These are phyloP conservation scores for Hirtodrosophila cameraria DNA, from an alignment of 2,888 invertebrate species.

Conservation along the genomic window DNA sequence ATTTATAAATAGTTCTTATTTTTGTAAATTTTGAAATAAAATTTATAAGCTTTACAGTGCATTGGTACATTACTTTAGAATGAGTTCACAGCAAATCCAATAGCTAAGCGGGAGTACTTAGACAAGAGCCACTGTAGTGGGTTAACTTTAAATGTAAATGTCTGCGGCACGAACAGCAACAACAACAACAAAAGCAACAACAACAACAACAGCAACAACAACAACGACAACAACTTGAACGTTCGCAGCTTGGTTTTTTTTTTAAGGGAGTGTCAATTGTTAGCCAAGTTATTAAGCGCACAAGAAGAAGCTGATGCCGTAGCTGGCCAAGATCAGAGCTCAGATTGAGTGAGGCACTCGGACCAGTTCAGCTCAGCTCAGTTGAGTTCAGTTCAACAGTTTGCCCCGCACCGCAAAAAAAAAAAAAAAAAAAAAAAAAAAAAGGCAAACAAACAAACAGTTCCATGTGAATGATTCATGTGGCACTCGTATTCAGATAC, in stretches of 20 bases:
- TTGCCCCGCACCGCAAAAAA: not conserved
- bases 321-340: conserved; percentile 49
- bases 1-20: too few species aligned
- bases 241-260: conserved; percentile 45
- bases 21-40: too few species aligned
- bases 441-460: conserved; percentile 3
- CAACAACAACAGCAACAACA: conserved; percentile 32
- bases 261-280: conserved; percentile 83
- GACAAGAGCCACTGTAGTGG: conserved; percentile 40
- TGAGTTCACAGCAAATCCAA: not conserved
- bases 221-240: conserved; percentile 40
- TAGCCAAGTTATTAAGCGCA: conserved; percentile 76
- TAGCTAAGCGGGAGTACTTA: conserved; percentile 1
- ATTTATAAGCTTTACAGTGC: too few species aligned
- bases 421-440: conserved; percentile 5
- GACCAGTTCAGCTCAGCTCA: conserved; percentile 39
- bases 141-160: conserved; percentile 57
- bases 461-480: conserved; percentile 55
- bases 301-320: conserved; percentile 49
- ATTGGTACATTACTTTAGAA: too few species aligned
- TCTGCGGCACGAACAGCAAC: conserved; percentile 51
- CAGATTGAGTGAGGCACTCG: conserved; percentile 36
- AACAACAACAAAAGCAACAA: conserved; percentile 31
- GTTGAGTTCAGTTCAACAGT: conserved; percentile 2
- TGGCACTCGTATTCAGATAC: conserved; percentile 72